Conservation (phyloP, 2,797 vertebrate genomes). For the Falco novaeseelandiae region DNA sequence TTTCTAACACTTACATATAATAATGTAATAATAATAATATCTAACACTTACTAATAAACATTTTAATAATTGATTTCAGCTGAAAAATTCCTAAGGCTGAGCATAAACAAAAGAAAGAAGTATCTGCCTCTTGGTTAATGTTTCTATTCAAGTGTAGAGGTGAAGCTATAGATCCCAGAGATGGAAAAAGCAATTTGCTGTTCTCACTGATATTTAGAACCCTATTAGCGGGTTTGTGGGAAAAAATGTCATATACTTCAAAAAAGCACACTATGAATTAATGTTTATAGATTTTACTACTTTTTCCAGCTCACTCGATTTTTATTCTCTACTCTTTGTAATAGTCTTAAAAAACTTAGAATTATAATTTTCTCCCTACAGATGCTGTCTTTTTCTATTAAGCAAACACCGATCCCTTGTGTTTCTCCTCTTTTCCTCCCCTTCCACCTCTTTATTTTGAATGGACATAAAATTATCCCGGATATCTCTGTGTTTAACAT, state of each 20-base stretch:
- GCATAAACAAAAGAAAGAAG: slow-evolving; percentile 38
- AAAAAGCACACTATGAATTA: slow-evolving; percentile 69
- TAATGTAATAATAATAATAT: neutral
- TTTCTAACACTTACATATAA: neutral
- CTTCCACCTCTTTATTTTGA: neutral
- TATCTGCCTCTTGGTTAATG: slow-evolving; percentile 40
- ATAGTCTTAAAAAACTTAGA: slow-evolving; percentile 43
- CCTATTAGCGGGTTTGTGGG: slow-evolving; percentile 57
- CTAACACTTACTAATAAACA: slow-evolving; percentile 17
- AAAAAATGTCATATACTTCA: slow-evolving; percentile 60
- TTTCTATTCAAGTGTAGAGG: slow-evolving; percentile 55
- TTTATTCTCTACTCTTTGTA: slow-evolving; percentile 42
- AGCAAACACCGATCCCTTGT: slow-evolving; percentile 37
- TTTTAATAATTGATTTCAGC: slow-evolving; percentile 59
- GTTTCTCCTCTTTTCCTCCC: neutral
- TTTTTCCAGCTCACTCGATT: slow-evolving; percentile 54
- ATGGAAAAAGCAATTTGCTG: slow-evolving; percentile 52
- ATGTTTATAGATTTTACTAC: slow-evolving; percentile 78
- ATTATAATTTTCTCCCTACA: slow-evolving; percentile 66
- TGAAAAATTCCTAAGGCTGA: slow-evolving; percentile 37
- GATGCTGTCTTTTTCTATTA: slow-evolving; percentile 66
- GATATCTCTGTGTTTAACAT: neutral
- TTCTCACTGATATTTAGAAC: slow-evolving; percentile 71
- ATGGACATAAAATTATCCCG: neutral
- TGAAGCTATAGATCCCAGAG: slow-evolving; percentile 43